phyloP scores from a whole-genome alignment of 1,140 invertebrate species.

The Zaprionus gabonicus region DNA sequence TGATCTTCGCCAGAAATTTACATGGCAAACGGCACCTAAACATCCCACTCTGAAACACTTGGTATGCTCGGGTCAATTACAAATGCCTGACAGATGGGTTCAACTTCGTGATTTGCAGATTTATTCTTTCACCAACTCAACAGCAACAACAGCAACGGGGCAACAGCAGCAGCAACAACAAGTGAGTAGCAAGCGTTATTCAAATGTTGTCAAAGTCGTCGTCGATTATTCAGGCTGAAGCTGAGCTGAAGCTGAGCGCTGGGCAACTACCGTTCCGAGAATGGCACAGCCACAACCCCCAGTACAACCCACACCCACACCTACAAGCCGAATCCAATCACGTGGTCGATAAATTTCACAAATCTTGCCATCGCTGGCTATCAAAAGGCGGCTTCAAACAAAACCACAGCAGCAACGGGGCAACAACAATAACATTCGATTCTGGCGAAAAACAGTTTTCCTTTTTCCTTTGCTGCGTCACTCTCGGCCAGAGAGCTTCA shows the following conservation, averaged over 20 bases:
- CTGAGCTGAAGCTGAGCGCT: slow-evolving; percentile 15
- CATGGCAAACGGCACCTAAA: slow-evolving; percentile 51
- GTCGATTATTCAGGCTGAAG: slow-evolving; percentile 70
- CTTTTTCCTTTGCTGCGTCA: slow-evolving; percentile 51
- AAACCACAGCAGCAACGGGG: slow-evolving; percentile 18
- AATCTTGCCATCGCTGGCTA: slow-evolving; percentile 71
- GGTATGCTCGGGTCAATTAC: slow-evolving; percentile 68
- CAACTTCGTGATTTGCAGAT: slow-evolving; percentile 76
- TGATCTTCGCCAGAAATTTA: slow-evolving; percentile 15
- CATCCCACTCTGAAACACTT: slow-evolving; percentile 47
- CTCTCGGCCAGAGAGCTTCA: slow-evolving; percentile 26
- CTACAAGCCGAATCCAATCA: slow-evolving; percentile 55
- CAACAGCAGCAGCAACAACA: slow-evolving; percentile 15
- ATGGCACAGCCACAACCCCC: slow-evolving; percentile 36
- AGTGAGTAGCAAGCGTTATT: slow-evolving; percentile 62
- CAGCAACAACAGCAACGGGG: slow-evolving; percentile 40
- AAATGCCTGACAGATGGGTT: slow-evolving; percentile 75
- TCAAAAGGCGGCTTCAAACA: slow-evolving; percentile 56
- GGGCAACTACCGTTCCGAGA: slow-evolving; percentile 74
- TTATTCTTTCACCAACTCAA: slow-evolving; percentile 65
- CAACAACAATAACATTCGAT: slow-evolving; percentile 40
- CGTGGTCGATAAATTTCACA: slow-evolving; percentile 80
- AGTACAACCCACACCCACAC: slow-evolving; percentile 46
- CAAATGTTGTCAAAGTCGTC: slow-evolving; percentile 76
- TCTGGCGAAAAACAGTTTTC: slow-evolving; percentile 60